A percentile compares a stretch with the other conserved stretches of the same genome.
Conservation (phyloP, 1,140 invertebrate genomes). For the Drosophila pandora region DNA sequence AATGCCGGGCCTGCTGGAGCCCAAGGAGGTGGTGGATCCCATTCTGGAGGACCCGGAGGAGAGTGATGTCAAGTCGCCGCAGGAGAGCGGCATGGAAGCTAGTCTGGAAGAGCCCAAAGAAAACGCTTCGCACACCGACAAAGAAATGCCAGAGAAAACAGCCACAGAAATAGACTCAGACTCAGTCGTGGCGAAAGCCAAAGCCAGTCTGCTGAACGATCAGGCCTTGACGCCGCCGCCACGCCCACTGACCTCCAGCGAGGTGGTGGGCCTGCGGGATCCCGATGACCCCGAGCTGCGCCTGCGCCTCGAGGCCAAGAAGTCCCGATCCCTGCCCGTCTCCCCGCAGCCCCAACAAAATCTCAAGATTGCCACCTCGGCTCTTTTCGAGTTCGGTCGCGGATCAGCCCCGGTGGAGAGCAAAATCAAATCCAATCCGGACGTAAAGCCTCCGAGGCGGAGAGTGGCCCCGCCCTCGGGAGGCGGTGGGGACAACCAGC, state of each 20-base stretch:
- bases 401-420: constrained; percentile 13
- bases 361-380: constrained; percentile 55
- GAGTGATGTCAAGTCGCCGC: constrained; percentile 9
- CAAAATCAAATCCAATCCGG: constrained; percentile 23
- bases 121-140: neutral
- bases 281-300: constrained; percentile 67
- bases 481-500: constrained; percentile 80
- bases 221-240: constrained; percentile 69
- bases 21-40: constrained; percentile 23
- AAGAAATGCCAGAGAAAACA: neutral
- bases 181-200: constrained; percentile 1
- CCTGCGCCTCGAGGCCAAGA: constrained; percentile 60
- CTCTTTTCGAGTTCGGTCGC: constrained; percentile 66
- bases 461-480: constrained; percentile 33
- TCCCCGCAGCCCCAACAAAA: constrained; percentile 69
- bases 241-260: constrained; percentile 75
- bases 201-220: constrained; percentile 27
- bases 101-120: constrained; percentile 3
- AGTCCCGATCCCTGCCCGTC: constrained; percentile 74
- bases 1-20: constrained; percentile 42
- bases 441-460: constrained; percentile 9
- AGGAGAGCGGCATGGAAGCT: constrained; percentile 16
- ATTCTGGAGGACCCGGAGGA: neutral
- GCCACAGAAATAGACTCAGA: constrained; percentile 17
- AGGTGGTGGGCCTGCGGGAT: constrained; percentile 68